These are phyloP conservation scores for Pseudorasbora parva DNA, from an alignment of 2,113 vertebrate genomes.

Conservation along the genomic window DNA sequence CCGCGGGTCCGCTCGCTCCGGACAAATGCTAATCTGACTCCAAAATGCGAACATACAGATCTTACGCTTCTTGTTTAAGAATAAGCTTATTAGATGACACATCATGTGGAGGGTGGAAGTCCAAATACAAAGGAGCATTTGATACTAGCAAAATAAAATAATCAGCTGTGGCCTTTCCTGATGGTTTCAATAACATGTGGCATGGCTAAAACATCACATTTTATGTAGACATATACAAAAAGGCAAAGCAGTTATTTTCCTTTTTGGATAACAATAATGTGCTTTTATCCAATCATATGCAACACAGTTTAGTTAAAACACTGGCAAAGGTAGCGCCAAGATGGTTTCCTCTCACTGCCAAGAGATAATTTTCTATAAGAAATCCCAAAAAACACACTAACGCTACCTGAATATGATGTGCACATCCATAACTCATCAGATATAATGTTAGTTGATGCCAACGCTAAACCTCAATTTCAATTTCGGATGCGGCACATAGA, in stretches of 20 bases:
- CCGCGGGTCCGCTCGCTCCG: not conserved
- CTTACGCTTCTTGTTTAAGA: not conserved
- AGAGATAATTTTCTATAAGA: not conserved
- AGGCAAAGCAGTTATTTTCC: not conserved
- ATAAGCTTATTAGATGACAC: not conserved
- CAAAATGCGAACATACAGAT: not conserved
- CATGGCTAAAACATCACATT: not conserved
- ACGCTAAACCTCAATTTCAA: not conserved
- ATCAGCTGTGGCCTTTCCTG: not conserved
- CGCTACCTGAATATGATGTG: not conserved
- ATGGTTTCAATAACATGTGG: not conserved
- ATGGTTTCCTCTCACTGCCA: slow-evolving; percentile 16
- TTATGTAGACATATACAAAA: not conserved
- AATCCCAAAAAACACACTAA: not conserved
- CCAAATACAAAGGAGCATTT: not conserved
- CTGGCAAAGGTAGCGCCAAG: slow-evolving; percentile 15
- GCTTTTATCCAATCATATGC: slow-evolving; percentile 4
- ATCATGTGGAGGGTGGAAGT: not conserved
- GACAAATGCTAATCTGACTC: not conserved
- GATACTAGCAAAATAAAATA: not conserved
- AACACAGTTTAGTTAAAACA: slow-evolving; percentile 18
- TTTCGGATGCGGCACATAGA: not conserved
- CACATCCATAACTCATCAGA: slow-evolving; percentile 6
- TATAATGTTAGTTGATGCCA: not conserved
- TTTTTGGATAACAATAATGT: slow-evolving; percentile 3